phyloP scores from a whole-genome alignment of 2,797 vertebrate genomes.

The Argyrosomus regius region DNA sequence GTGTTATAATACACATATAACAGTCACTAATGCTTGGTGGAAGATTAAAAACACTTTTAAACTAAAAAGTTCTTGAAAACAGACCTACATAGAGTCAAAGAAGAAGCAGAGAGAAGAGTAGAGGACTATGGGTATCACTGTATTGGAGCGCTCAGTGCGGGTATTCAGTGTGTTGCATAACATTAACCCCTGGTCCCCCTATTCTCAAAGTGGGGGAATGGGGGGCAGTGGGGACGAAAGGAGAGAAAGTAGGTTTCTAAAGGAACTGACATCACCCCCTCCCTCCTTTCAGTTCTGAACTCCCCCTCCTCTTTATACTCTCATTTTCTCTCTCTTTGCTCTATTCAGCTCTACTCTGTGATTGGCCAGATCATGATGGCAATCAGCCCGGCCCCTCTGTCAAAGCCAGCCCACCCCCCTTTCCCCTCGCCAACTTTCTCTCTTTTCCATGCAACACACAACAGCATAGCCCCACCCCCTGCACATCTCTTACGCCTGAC shows the following conservation, averaged over 20 bases:
- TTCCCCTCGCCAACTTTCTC: slow-evolving; percentile 54
- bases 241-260: slow-evolving; percentile 81
- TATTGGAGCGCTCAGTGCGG: slow-evolving; percentile 73
- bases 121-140: slow-evolving; percentile 74
- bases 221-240: slow-evolving; percentile 58
- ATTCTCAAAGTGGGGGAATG: slow-evolving; percentile 76
- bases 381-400: slow-evolving; percentile 83
- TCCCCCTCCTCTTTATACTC: slow-evolving; percentile 72
- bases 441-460: slow-evolving; percentile 61
- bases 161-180: slow-evolving; percentile 88
- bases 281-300: slow-evolving; percentile 72
- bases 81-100: slow-evolving; percentile 3
- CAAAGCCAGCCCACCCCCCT: slow-evolving; percentile 70
- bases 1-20: not conserved
- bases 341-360: slow-evolving; percentile 79
- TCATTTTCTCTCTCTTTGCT: slow-evolving; percentile 81
- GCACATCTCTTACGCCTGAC: slow-evolving; percentile 65
- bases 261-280: slow-evolving; percentile 88
- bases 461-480: slow-evolving; percentile 56
- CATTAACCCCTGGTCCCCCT: slow-evolving; percentile 88
- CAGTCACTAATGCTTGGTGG: not conserved
- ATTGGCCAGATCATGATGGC: slow-evolving; percentile 87
- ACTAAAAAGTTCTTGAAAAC: not conserved
- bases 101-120: slow-evolving; percentile 29
- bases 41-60: not conserved